A percentile compares a stretch with the other conserved stretches of the same genome.
Conservation (phyloP, 2,888 invertebrate species). For the Drosophila recens region DNA sequence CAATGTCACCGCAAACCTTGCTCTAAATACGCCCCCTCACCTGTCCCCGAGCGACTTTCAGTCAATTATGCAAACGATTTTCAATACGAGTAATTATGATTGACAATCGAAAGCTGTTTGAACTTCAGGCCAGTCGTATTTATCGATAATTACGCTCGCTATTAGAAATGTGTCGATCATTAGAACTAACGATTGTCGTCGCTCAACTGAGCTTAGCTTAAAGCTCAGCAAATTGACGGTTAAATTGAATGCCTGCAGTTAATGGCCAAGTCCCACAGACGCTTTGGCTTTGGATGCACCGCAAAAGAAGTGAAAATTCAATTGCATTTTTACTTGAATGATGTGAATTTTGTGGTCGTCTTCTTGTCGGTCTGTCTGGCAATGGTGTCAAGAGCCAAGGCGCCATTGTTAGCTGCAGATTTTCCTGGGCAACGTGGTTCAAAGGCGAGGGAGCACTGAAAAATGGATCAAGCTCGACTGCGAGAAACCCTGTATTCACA, state of each 20-base stretch:
- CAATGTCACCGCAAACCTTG: constrained; percentile 73
- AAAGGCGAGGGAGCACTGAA: constrained; percentile 21
- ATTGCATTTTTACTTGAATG: constrained; percentile 78
- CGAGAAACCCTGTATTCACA: background rate
- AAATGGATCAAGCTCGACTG: constrained; percentile 3
- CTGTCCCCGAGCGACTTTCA: constrained; percentile 20
- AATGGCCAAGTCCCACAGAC: constrained; percentile 32
- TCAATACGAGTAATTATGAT: constrained; percentile 24
- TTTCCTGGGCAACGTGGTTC: constrained; percentile 62
- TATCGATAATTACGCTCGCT: constrained; percentile 27
- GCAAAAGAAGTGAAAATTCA: constrained; percentile 73
- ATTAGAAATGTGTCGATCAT: constrained; percentile 10
- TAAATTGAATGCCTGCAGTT: constrained; percentile 23
- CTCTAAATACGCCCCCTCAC: constrained; percentile 49
- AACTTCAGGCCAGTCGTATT: constrained; percentile 2
- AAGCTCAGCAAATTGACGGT: constrained; percentile 15
- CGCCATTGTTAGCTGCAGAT: constrained; percentile 55
- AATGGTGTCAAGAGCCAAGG: constrained; percentile 72
- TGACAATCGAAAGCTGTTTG: constrained; percentile 41
- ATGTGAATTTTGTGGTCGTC: constrained; percentile 69
- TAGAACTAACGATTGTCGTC: constrained; percentile 26
- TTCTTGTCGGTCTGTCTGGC: constrained; percentile 24
- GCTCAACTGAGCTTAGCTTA: constrained; percentile 3
- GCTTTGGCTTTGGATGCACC: constrained; percentile 34
- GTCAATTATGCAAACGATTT: constrained; percentile 63